A percentile compares a stretch with the other conserved stretches of the same genome.
Conservation (phyloP, 2,888 invertebrate species). For the Phytoseiulus persimilis region DNA sequence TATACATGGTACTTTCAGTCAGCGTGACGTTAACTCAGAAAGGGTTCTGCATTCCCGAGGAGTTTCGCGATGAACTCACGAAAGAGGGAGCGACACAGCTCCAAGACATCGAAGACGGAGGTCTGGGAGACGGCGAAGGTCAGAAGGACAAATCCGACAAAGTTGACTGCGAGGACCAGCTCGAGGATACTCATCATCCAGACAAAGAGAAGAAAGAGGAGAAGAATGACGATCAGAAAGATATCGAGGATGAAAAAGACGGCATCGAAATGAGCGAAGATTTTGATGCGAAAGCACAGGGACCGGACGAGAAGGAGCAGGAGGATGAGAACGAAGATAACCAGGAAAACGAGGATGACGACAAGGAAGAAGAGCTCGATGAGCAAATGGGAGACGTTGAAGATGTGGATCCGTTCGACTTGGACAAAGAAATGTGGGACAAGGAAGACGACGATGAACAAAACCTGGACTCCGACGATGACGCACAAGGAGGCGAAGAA, state of each 20-base stretch:
- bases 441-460: slow-evolving; percentile 67
- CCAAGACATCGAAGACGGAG: slow-evolving; percentile 62
- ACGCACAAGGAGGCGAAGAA: slow-evolving; percentile 51
- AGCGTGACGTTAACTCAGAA: slow-evolving; percentile 48
- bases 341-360: slow-evolving; percentile 55
- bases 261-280: slow-evolving; percentile 94
- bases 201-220: slow-evolving; percentile 64
- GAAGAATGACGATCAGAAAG: slow-evolving; percentile 50
- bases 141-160: slow-evolving; percentile 89
- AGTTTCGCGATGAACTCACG: slow-evolving; percentile 59
- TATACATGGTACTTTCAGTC: slow-evolving; percentile 46
- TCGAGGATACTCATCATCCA: slow-evolving; percentile 76
- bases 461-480: slow-evolving; percentile 55
- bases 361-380: slow-evolving; percentile 72
- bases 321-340: slow-evolving; percentile 59
- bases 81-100: slow-evolving; percentile 52
- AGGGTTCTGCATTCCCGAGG: slow-evolving; percentile 87
- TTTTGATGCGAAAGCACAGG: slow-evolving; percentile 78
- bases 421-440: slow-evolving; percentile 56
- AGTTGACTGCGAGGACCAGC: slow-evolving; percentile 76
- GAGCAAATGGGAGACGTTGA: slow-evolving; percentile 95
- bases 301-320: slow-evolving; percentile 60
- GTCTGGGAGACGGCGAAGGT: slow-evolving; percentile 84
- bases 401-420: slow-evolving; percentile 61
- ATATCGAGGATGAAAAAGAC: slow-evolving; percentile 66